phyloP scores from a whole-genome alignment of 2,888 invertebrate species.

The Lochmaea crataegi region DNA sequence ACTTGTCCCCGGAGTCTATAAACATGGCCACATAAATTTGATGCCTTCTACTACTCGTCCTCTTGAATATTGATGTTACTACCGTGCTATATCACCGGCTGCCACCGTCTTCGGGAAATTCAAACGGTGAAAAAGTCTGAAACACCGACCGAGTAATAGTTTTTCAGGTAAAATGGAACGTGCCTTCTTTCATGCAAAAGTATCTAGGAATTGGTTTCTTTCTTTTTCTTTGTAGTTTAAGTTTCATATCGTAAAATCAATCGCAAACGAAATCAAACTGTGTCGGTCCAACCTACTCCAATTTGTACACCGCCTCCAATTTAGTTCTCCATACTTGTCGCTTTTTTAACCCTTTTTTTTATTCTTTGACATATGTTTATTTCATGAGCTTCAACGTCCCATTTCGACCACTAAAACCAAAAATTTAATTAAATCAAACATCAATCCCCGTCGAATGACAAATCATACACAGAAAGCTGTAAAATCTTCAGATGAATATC shows the following conservation, averaged over 20 bases:
- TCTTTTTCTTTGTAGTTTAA: conserved; percentile 16
- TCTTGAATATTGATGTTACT: conserved; percentile 65
- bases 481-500: no score
- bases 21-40: conserved; percentile 68
- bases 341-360: no score
- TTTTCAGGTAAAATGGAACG: conserved; percentile 36
- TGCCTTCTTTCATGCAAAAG: conserved; percentile 32
- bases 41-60: conserved; percentile 63
- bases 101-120: conserved; percentile 43
- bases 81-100: conserved; percentile 61
- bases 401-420: no score
- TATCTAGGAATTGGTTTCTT: conserved; percentile 17
- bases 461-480: no score
- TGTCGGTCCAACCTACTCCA: no score
- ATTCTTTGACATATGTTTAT: no score
- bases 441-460: no score
- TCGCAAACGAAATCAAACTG: not conserved
- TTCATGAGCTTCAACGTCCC: no score
- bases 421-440: no score
- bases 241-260: conserved; percentile 3
- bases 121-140: conserved; percentile 38
- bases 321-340: no score
- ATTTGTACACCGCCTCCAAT: no score
- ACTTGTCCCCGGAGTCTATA: conserved; percentile 66
- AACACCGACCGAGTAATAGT: conserved; percentile 36